Evolutionary conservation across 2,113 vertebrate genomes (phyloP).

Genomic region (Cettia cetti): DNA sequence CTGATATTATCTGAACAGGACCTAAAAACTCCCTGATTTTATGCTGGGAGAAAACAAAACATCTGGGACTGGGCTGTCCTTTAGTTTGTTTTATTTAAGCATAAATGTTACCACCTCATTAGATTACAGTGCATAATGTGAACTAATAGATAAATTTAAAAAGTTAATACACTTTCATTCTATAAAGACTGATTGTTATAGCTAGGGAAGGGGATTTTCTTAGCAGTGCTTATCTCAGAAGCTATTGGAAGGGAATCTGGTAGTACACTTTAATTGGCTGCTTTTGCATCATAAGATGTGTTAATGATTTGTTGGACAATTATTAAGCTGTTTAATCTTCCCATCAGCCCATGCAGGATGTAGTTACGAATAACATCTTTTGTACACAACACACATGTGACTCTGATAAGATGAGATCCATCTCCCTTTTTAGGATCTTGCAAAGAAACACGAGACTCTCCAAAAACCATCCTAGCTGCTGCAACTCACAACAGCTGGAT

Average conservation of each 20-base stretch:
- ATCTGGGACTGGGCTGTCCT: not conserved
- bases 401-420: not conserved
- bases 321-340: conserved; percentile 25
- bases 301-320: conserved; percentile 41
- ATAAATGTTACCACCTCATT: not conserved
- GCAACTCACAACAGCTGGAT: not conserved
- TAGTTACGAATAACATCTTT: not conserved
- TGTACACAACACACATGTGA: not conserved
- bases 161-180: not conserved
- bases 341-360: not conserved
- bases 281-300: conserved; percentile 13
- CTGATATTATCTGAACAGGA: fast-evolving
- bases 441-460: not conserved
- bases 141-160: not conserved
- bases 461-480: not conserved
- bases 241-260: not conserved
- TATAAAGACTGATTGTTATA: not conserved
- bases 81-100: not conserved
- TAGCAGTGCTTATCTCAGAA: not conserved
- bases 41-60: not conserved
- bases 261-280: not conserved
- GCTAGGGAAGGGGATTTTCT: not conserved
- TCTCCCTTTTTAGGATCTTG: not conserved
- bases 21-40: not conserved
- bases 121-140: not conserved